Conservation (phyloP, 2,113 vertebrate species). For the Aythya baeri region DNA sequence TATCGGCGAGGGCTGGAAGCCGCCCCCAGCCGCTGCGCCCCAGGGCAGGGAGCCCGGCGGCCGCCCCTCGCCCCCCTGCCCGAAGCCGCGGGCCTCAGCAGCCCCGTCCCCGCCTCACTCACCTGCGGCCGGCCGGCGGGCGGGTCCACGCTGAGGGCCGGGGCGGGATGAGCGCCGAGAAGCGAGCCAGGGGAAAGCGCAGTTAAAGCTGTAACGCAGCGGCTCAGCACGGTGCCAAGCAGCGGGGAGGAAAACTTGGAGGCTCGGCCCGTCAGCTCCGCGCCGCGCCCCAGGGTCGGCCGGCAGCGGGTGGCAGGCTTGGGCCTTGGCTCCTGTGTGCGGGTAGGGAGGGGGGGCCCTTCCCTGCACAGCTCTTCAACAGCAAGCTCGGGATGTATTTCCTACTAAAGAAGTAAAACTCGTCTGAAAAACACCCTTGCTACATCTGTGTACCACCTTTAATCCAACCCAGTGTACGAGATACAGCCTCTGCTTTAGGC, state of each 20-base stretch:
- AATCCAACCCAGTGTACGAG: not conserved
- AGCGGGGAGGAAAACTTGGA: not conserved
- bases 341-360: not conserved
- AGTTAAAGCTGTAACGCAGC: rapidly evolving
- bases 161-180: not conserved
- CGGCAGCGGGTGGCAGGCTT: not conserved
- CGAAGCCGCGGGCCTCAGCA: no score
- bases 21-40: not conserved
- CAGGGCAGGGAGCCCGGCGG: no score
- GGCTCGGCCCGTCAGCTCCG: not conserved
- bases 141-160: no score
- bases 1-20: no score
- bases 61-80: no score
- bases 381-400: not conserved
- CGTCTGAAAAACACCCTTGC: rapidly evolving
- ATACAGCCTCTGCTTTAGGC: rapidly evolving
- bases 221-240: not conserved
- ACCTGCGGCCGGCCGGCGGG: not conserved
- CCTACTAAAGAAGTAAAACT: not conserved
- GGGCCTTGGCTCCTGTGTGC: no score
- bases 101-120: not conserved
- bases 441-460: rapidly evolving
- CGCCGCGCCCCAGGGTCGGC: no score
- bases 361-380: not conserved
- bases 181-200: not conserved